phyloP scores from a whole-genome alignment of 1,140 invertebrate species.

The Drosophila lacertosa region DNA sequence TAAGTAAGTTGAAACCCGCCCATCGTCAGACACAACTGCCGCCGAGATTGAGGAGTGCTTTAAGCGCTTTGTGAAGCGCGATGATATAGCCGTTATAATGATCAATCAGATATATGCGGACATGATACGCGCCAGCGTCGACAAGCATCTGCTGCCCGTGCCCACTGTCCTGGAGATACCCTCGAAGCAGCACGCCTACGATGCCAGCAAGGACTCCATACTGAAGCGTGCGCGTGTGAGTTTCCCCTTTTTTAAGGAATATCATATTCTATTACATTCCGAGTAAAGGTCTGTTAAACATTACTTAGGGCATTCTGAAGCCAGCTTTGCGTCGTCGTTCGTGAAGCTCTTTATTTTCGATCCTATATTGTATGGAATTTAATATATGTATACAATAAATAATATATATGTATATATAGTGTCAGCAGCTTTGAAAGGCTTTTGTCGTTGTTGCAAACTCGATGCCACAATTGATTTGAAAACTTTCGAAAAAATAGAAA shows the following conservation, averaged over 20 bases:
- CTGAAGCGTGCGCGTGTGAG: conserved; percentile 94
- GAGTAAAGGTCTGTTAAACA: background rate
- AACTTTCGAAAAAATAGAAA: conserved; percentile 32
- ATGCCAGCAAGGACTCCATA: conserved; percentile 98
- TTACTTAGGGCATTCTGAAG: conserved; percentile 48
- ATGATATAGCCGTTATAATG: conserved; percentile 99
- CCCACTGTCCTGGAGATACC: conserved; percentile 99
- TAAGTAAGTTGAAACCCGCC: conserved; percentile 13
- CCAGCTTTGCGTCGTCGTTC: conserved; percentile 33
- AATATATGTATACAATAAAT: conserved; percentile 54
- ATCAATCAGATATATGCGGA: conserved; percentile 99
- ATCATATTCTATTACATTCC: background rate
- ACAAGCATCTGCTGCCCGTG: conserved; percentile 94
- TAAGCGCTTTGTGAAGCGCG: conserved; percentile 95
- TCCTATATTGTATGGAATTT: conserved; percentile 3
- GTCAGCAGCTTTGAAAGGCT: conserved; percentile 39
- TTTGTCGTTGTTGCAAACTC: conserved; percentile 53
- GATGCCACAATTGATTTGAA: conserved; percentile 55
- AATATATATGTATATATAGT: conserved; percentile 47
- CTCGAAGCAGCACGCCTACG: conserved; percentile 99
- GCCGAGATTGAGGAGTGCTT: conserved; percentile 98
- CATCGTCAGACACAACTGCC: conserved; percentile 93
- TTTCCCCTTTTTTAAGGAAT: conserved; percentile 5
- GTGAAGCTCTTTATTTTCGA: background rate
- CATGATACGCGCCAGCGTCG: conserved; percentile 97